Base-by-base conservation (phyloP, 2,113 vertebrate genomes). In the Oreochromis niloticus region DNA sequence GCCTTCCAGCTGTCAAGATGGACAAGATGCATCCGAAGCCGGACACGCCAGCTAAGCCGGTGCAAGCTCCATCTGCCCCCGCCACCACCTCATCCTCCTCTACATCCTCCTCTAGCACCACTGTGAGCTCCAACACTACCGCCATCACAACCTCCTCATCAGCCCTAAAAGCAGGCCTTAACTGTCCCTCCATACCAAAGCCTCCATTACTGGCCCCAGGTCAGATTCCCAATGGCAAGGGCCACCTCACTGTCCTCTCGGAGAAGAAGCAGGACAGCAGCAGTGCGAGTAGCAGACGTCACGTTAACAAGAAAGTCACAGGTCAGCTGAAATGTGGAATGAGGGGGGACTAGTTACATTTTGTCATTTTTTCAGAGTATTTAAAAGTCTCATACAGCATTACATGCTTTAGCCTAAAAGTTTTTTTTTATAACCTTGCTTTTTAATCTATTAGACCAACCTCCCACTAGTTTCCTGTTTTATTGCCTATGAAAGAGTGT, bases 141-240 rank as follows among this genome's bases (percentile, higher is more conserved):
- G 90, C 92, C 88, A 88, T 97, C 91, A 91, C 85, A 82, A 87
- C 97, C 96, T 97, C 97, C 96, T 97, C 98, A 96, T 95, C 98
- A 96, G 97, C 97, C 97, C 96, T 97, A 96, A 99, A 99, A 97
- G 96, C 97, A 98, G 98, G 98, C 98, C 98, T 99, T 99, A 99
- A 98, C 97, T 98, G 97, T 97, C 97, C 98, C 97, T 98, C 98
- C 97, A 97, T 99, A 99, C 99, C 98, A 99, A 99, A 99, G 99
- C 97, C 98, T 97, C 97, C 97, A 97, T 97, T 97, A 97, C 97
- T 97, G 97, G 97, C 98, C 94, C 96, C 98, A 85, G 97, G 97
- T 96, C 99, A 98, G 95, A 98, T 99, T 95, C 97, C 98, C 96
- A 99, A 99, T 85, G 98, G 98, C 97, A 99, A 98, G 97, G 97